These are phyloP conservation scores for Leptosomus discolor DNA, from an alignment of 2,113 vertebrate species.

Conservation along the genomic window DNA sequence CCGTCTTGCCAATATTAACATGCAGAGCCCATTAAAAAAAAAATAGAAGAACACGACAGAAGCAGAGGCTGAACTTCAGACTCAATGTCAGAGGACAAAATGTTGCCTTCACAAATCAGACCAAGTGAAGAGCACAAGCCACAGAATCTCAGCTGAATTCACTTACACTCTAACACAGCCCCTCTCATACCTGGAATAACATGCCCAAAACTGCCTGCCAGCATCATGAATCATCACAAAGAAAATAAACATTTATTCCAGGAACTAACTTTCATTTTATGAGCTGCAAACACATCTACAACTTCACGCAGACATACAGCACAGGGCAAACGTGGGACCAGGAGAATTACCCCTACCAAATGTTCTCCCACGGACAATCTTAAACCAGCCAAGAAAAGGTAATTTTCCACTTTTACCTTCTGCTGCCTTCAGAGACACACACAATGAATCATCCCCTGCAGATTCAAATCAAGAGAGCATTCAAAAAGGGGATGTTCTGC, in stretches of 20 bases:
- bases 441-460: not conserved
- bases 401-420: not conserved
- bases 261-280: not conserved
- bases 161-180: not conserved
- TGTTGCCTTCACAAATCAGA: not conserved
- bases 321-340: fast-evolving
- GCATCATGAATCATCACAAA: not conserved
- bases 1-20: not conserved
- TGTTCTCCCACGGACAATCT: not conserved
- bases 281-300: not conserved
- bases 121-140: not conserved
- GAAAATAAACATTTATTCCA: not conserved
- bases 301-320: not conserved
- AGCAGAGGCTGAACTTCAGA: not conserved
- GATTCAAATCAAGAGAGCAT: not conserved
- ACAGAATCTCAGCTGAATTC: not conserved
- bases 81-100: not conserved
- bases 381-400: not conserved
- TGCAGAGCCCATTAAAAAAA: not conserved
- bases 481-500: not conserved
- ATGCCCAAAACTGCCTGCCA: not conserved
- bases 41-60: not conserved
- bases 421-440: not conserved
- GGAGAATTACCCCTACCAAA: not conserved
- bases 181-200: not conserved